Evolutionary conservation across 2,888 invertebrate species (phyloP).

Genomic region (Bhutanitis thaidina): DNA sequence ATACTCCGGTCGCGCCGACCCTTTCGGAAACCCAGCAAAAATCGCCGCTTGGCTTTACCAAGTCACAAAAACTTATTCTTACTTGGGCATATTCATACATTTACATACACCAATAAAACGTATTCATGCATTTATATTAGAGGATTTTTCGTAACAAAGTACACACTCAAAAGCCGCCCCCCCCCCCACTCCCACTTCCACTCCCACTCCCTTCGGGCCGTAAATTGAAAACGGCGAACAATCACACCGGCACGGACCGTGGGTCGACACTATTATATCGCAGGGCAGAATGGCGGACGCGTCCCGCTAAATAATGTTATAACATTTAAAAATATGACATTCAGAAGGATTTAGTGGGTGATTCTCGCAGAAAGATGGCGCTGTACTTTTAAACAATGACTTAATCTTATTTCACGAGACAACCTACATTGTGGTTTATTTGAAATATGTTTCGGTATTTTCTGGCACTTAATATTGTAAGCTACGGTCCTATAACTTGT

Average conservation of each 20-base stretch:
- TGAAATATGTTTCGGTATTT: neutral
- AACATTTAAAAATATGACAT: slow-evolving; percentile 16
- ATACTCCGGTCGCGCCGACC: too few species aligned
- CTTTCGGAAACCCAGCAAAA: too few species aligned
- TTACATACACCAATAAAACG: too few species aligned
- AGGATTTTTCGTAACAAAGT: slow-evolving; percentile 4
- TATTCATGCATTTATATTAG: neutral
- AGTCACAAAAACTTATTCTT: too few species aligned
- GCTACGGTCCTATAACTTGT: neutral
- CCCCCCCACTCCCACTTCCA: too few species aligned
- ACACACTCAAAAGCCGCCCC: neutral
- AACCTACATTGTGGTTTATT: neutral
- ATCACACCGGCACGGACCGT: neutral
- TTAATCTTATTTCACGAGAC: slow-evolving; percentile 8
- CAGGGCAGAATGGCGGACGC: neutral
- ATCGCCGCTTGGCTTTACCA: too few species aligned
- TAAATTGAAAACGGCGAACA: neutral
- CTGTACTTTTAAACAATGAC: slow-evolving; percentile 10
- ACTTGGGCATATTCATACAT: too few species aligned
- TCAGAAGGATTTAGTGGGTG: slow-evolving; percentile 8
- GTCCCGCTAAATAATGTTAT: slow-evolving; percentile 7
- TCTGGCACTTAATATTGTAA: neutral
- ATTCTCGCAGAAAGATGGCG: neutral
- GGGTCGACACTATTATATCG: neutral
- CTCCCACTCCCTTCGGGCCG: neutral